Conservation (phyloP, 2,113 vertebrate genomes). For the Ptilorrhoa leucosticta region DNA sequence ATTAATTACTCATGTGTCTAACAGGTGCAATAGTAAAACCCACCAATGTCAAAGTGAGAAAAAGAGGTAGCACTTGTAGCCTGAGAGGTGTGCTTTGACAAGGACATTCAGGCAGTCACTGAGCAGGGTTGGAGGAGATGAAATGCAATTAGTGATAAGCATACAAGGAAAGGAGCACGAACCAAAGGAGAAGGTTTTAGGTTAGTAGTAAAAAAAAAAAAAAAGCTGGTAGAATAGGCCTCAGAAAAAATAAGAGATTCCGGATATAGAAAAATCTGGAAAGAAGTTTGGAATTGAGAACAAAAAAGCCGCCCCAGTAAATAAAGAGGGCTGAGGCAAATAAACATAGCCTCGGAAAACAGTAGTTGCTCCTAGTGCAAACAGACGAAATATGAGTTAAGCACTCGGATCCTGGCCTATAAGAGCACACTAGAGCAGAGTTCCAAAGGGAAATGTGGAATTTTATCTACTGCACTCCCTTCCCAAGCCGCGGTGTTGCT, state of each 20-base stretch:
- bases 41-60: neutral
- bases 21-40: neutral
- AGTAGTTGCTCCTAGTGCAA: neutral
- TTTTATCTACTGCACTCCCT: too few species aligned
- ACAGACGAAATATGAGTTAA: neutral
- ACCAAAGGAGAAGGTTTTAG: neutral
- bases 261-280: neutral
- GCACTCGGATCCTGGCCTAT: neutral
- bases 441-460: too few species aligned
- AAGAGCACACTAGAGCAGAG: neutral
- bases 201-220: neutral
- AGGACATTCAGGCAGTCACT: neutral
- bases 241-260: neutral
- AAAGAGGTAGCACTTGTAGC: neutral
- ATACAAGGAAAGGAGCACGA: neutral
- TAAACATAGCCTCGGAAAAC: neutral
- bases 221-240: neutral
- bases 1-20: neutral
- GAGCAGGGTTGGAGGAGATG: neutral
- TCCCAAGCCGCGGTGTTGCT: fast-evolving
- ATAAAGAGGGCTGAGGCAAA: neutral
- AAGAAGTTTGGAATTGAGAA: neutral
- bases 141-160: neutral
- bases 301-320: neutral
- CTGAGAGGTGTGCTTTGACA: neutral